phyloP scores from a whole-genome alignment of 2,113 vertebrate species.

The Chaenogobius annularis region DNA sequence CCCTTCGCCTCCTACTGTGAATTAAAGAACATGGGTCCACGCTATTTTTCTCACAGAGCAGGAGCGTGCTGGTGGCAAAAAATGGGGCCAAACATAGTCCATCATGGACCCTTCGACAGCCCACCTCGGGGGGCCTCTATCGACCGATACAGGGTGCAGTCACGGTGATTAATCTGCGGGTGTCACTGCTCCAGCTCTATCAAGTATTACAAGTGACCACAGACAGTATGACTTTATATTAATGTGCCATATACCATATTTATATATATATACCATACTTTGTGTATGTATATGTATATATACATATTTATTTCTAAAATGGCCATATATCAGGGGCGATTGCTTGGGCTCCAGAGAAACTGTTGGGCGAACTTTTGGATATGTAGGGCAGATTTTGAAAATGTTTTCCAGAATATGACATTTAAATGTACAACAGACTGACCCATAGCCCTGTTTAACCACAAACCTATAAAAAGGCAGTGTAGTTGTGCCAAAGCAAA shows the following conservation, averaged over 20 bases:
- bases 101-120: constrained; percentile 74
- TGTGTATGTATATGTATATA: no score
- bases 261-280: no score
- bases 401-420: no score
- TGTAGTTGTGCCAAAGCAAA: no score
- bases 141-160: constrained; percentile 72
- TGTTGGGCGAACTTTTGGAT: no score
- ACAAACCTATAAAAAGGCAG: no score
- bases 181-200: constrained; percentile 72
- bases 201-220: constrained; percentile 71
- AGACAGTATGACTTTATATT: constrained; percentile 40
- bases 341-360: no score
- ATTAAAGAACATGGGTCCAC: constrained; percentile 77
- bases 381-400: no score
- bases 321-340: no score
- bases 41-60: constrained; percentile 78
- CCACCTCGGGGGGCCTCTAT: constrained; percentile 68
- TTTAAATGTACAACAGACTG: no score
- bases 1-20: constrained; percentile 73
- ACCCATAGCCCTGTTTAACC: no score
- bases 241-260: not conserved
- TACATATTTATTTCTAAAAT: no score
- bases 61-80: constrained; percentile 75
- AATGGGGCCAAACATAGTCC: constrained; percentile 77
- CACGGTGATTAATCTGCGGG: constrained; percentile 74